Base-by-base conservation (phyloP, 1,140 invertebrate species). In the Habropoda laboriosa region DNA sequence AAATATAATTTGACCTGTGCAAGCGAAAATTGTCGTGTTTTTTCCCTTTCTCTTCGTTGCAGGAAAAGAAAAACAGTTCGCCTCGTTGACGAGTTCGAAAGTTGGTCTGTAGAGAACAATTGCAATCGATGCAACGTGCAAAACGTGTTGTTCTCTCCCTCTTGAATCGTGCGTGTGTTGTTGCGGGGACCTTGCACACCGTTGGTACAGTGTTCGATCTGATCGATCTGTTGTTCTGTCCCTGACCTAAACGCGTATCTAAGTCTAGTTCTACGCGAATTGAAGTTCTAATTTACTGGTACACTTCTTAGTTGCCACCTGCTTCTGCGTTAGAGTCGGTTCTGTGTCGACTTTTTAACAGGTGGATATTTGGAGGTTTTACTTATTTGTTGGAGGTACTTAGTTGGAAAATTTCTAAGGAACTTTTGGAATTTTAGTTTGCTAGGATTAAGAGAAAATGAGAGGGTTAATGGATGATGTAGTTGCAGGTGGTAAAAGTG, bases 191-290 rank as follows among this genome's bases (percentile, higher is more conserved):
- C 72, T 71, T 64, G 40, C 77, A 67, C 74, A 66, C 66, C 21
- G 67, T 66, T 71, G 70, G 47, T 55, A 74, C 32, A 76, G 47
- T 60, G 74, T 55, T 76, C 67, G 79, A 86, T 86, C 51, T 49
- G 57, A 86, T 87, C 86, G 82, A 86, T 80, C 68, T 77, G 64
- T 71, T 55, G 64, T 63, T 67, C 61, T 83, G 79, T 82, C 76
- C 82, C 74, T 82, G 83, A 86, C 86, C 86, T 87, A 85, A 77
- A 42, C 38, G 0, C 8, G 1, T 51, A 27, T 70, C 42, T 30
- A 45, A 77, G 53, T 77, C 66, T 60, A 60, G 16, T 49, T 58
- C 40, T 60, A 60, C 27, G 75, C 32, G 66, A 70, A 70, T 71
- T 49, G 6, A n/a, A 49, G 16, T 16, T 47, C 30, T 21, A 58